phyloP scores from a whole-genome alignment of 2,797 vertebrate species.

The Otolemur crassicaudatus region DNA sequence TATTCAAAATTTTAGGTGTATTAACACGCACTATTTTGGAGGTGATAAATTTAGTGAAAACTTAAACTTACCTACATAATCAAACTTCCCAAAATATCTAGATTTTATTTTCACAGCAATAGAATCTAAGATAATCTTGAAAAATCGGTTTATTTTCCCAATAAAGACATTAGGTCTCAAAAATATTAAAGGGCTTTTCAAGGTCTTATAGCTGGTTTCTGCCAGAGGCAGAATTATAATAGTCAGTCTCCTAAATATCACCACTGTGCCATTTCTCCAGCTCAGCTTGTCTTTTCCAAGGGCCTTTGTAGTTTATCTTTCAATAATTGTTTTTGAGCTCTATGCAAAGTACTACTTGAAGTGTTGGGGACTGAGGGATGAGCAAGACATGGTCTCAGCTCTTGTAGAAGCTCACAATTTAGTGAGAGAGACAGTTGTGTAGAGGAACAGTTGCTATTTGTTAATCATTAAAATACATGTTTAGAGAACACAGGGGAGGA shows the following conservation, averaged over 20 bases:
- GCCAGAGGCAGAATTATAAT: background rate
- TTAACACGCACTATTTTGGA: background rate
- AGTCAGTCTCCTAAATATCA: background rate
- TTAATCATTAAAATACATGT: background rate
- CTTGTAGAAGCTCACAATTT: background rate
- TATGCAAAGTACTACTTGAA: background rate
- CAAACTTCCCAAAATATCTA: constrained; percentile 12
- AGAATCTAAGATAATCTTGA: constrained; percentile 47
- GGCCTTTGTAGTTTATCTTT: background rate
- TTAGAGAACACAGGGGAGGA: background rate
- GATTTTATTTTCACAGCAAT: constrained; percentile 56
- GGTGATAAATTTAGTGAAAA: constrained; percentile 43
- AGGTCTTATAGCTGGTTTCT: background rate
- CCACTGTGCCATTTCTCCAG: background rate
- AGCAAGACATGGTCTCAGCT: background rate
- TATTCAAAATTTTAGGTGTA: constrained; percentile 31
- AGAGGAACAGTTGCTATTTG: background rate
- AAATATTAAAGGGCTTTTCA: constrained; percentile 50
- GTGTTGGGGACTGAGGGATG: background rate
- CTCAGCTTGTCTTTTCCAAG: background rate
- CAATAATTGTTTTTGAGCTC: background rate
- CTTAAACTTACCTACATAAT: constrained; percentile 56
- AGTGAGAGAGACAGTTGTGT: background rate
- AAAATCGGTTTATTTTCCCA: constrained; percentile 56
- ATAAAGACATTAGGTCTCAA: constrained; percentile 35